Base-by-base conservation (phyloP, 1,140 invertebrate genomes). In the Hylaeus anthracinus region DNA sequence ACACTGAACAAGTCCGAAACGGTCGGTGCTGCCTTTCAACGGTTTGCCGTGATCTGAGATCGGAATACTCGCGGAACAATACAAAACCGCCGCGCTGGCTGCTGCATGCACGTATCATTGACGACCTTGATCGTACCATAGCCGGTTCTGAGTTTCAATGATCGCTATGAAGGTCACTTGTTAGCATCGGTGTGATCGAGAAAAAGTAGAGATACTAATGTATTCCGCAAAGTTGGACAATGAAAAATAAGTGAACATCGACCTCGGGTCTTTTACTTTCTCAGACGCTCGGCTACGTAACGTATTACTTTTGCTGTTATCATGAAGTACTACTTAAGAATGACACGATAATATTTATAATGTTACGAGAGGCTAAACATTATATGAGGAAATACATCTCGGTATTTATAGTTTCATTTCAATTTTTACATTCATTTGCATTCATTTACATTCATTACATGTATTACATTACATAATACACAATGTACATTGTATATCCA, bases 101-200 rank as follows among this genome's bases (percentile, higher is more conserved):
- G 63, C 78, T 74, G 78, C 12, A 41, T 41, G 12, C 43, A n/a
- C 51, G 60, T 37, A 79, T 55, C 48, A 65, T 81, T n/a, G 0
- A 1, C 2, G 65, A 78, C 80, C 67, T 82, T 82, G 53, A 71
- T 82, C 10, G 37, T 65, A 37, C 53, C 65, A 14, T 9, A 60
- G 45, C 60, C n/a, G 48, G 55, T 67, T 61, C 72, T 15, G 63
- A 41, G 78, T 73, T 74, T 74, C 63, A 80, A 75, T 45, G 72
- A 14, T 75, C 78, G 53, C 15, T 43, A 6, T 5, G 12, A 75
- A 75, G 78, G 55, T 12, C 45, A 1, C n/a, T 1, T 15, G 9
- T 53, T 10, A 12, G 9, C 1, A 37, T 26, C 8, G 26, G 12
- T 15, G 2, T 3, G 37, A 51, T 61, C 8, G 6, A 0, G 45